Evolutionary conservation across 2,888 invertebrate species (phyloP).

Genomic region (Gerris lacustris): DNA sequence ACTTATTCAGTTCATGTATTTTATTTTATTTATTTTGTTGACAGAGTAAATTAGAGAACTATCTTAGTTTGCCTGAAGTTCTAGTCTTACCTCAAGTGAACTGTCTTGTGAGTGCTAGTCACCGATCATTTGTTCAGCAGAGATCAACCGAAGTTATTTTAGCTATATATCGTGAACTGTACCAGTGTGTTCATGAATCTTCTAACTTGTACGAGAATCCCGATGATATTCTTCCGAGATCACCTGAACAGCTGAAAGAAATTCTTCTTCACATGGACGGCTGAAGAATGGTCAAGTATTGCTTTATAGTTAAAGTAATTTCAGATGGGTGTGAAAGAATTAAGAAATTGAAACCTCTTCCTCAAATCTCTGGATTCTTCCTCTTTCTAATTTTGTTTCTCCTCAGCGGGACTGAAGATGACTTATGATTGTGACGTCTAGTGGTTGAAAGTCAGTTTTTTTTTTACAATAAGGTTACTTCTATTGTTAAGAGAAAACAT

Average conservation of each 20-base stretch:
- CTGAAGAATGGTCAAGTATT: too few species aligned
- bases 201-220: constrained; percentile 67
- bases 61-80: constrained; percentile 71
- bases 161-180: constrained; percentile 77
- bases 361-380: too few species aligned
- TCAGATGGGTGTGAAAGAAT: too few species aligned
- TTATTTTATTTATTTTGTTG: constrained; percentile 31
- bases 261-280: constrained; percentile 13
- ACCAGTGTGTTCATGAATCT: constrained; percentile 65
- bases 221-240: constrained; percentile 54
- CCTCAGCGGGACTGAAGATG: too few species aligned
- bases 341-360: too few species aligned
- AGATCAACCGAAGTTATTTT: constrained; percentile 74
- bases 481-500: too few species aligned
- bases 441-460: too few species aligned
- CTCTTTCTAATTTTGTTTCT: too few species aligned
- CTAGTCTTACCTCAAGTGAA: constrained; percentile 75
- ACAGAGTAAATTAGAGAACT: constrained; percentile 75
- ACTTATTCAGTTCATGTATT: background rate
- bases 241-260: constrained; percentile 44
- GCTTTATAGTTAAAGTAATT: too few species aligned
- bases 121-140: constrained; percentile 59
- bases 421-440: too few species aligned
- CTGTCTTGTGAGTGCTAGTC: constrained; percentile 65
- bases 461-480: too few species aligned